A percentile compares a stretch with the other conserved stretches of the same genome.
phyloP scores from a whole-genome alignment of 2,888 invertebrate genomes.

The Platycheirus albimanus region DNA sequence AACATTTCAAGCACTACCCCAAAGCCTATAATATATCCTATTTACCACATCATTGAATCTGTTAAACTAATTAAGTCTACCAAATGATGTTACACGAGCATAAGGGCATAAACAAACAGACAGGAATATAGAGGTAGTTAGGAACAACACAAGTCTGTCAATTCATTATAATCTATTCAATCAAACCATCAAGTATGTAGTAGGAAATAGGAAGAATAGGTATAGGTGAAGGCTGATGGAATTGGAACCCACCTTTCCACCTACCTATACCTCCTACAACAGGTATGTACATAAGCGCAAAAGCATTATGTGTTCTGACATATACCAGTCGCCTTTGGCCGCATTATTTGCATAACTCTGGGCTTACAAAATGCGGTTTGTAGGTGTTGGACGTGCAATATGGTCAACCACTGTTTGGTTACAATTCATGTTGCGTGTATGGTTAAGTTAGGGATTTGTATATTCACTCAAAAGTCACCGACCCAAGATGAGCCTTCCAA shows the following conservation, averaged over 20 bases:
- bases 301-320: slow-evolving; percentile 11
- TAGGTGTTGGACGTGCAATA: slow-evolving; percentile 23
- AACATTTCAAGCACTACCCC: not conserved
- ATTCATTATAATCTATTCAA: slow-evolving; percentile 31
- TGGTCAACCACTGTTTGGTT: slow-evolving; percentile 11
- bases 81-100: not conserved
- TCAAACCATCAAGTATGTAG: slow-evolving; percentile 23
- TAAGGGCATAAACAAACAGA: slow-evolving; percentile 10
- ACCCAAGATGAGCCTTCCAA: not conserved
- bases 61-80: slow-evolving; percentile 10
- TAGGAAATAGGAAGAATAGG: too few relatives aligned
- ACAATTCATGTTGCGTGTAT: slow-evolving; percentile 5
- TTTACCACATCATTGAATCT: slow-evolving; percentile 18
- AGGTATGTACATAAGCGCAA: not conserved
- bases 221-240: too few relatives aligned
- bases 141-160: not conserved
- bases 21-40: not conserved
- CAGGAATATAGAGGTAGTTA: not conserved
- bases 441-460: slow-evolving; percentile 7
- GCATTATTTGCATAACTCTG: slow-evolving; percentile 36
- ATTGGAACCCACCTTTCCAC: too few relatives aligned
- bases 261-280: too few relatives aligned
- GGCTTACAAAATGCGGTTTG: slow-evolving; percentile 31
- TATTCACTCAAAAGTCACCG: not conserved
- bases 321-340: too few relatives aligned